phyloP scores from a whole-genome alignment of 2,888 invertebrate genomes.

The Psylliodes chrysocephalus region DNA sequence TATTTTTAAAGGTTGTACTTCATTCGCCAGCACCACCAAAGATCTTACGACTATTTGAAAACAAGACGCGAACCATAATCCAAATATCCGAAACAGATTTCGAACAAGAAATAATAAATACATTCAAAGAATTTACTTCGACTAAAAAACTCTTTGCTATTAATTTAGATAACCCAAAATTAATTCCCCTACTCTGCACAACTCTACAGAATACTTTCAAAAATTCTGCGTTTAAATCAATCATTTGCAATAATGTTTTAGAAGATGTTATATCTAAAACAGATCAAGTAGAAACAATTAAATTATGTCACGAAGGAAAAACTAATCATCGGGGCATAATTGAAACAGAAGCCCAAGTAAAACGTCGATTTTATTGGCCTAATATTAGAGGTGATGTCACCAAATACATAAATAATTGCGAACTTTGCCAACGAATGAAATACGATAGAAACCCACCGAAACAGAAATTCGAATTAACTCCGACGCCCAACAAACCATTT shows the following conservation, averaged over 20 bases:
- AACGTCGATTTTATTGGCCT: constrained; percentile 38
- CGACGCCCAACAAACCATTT: constrained; percentile 40
- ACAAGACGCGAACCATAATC: constrained; percentile 21
- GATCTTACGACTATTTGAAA: constrained; percentile 12
- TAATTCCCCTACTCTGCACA: constrained; percentile 1
- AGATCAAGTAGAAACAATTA: constrained; percentile 21
- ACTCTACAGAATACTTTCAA: constrained; percentile 8
- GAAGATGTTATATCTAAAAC: constrained; percentile 24
- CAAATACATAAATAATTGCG: constrained; percentile 42
- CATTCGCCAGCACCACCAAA: background rate
- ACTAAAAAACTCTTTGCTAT: constrained; percentile 7
- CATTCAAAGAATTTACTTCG: constrained; percentile 18
- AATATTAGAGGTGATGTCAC: constrained; percentile 29
- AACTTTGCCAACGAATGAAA: constrained; percentile 38
- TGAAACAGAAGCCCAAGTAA: constrained; percentile 34
- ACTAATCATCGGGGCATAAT: constrained; percentile 41
- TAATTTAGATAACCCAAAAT: constrained; percentile 5
- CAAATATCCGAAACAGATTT: constrained; percentile 18
- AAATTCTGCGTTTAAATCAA: constrained; percentile 12
- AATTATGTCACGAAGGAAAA: constrained; percentile 29
- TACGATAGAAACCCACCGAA: constrained; percentile 42
- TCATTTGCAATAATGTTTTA: constrained; percentile 8
- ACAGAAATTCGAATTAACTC: constrained; percentile 34
- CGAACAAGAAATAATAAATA: constrained; percentile 18
- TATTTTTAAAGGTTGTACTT: constrained; percentile 4